Evolutionary conservation across 2,888 invertebrate genomes (phyloP).

Genomic region (Apodemia duryi): DNA sequence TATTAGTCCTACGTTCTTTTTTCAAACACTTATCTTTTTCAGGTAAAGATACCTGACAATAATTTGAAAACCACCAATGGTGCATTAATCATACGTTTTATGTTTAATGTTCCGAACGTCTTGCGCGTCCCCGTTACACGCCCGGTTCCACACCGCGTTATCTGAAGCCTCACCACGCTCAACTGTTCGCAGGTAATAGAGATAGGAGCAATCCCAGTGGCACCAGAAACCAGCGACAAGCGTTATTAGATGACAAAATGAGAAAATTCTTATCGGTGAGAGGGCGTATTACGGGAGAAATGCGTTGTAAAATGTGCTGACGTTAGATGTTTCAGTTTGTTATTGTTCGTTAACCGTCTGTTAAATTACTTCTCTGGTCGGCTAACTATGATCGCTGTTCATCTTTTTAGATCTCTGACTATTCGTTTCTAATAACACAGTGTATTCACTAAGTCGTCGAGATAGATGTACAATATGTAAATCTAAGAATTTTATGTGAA

Average conservation of each 20-base stretch:
- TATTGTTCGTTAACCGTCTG: slow-evolving; percentile 47
- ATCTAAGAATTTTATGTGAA: slow-evolving; percentile 13
- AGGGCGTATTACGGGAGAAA: slow-evolving; percentile 51
- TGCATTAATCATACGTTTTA: slow-evolving; percentile 12
- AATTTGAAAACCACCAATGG: slow-evolving; percentile 17
- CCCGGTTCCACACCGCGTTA: slow-evolving; percentile 47
- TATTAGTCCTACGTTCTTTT: background rate
- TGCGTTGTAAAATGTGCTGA: slow-evolving; percentile 67
- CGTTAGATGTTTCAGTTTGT: slow-evolving; percentile 64
- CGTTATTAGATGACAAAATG: slow-evolving; percentile 95
- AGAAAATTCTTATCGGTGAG: slow-evolving; percentile 96
- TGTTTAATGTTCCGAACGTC: slow-evolving; percentile 38
- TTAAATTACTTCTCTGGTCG: slow-evolving; percentile 57
- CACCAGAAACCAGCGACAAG: slow-evolving; percentile 89
- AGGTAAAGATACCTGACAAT: background rate
- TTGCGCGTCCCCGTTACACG: slow-evolving; percentile 55
- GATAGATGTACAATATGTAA: slow-evolving; percentile 30
- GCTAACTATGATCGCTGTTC: slow-evolving; percentile 64
- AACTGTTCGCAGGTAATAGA: slow-evolving; percentile 80
- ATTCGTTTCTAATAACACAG: slow-evolving; percentile 31
- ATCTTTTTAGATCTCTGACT: slow-evolving; percentile 35
- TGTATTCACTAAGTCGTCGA: slow-evolving; percentile 24
- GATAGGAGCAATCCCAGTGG: slow-evolving; percentile 81
- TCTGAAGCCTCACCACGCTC: slow-evolving; percentile 56
- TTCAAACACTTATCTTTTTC: background rate